These are phyloP conservation scores for Morbakka virulenta DNA, from an alignment of 30 jellyfish, hydroid and myxozoan species.

Conservation along the genomic window DNA sequence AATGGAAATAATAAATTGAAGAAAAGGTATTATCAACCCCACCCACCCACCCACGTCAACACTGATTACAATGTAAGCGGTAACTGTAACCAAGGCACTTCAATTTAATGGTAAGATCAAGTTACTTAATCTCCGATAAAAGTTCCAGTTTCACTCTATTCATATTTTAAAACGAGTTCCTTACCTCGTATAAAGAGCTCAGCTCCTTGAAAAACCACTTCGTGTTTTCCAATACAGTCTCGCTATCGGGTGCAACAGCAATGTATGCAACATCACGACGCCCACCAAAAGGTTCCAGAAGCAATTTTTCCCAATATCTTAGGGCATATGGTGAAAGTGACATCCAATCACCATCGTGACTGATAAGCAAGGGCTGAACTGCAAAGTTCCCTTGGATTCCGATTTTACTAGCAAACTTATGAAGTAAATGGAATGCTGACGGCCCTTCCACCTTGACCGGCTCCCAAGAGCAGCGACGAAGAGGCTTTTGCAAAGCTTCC, in stretches of 20 bases:
- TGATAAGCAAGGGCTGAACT: constrained; percentile 57
- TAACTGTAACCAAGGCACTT: no score
- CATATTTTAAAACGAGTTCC: neutral
- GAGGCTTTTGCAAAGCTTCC: constrained; percentile 61
- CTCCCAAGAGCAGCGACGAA: constrained; percentile 70
- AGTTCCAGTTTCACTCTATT: neutral
- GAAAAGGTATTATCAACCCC: no score
- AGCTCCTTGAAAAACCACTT: constrained; percentile 89
- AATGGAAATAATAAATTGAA: no score
- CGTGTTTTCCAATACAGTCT: constrained; percentile 71
- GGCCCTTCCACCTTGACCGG: constrained; percentile 76
- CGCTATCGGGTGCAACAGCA: constrained; percentile 95
- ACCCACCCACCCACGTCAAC: no score
- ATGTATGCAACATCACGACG: constrained; percentile 87
- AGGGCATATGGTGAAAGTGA: constrained; percentile 81
- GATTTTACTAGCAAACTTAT: constrained; percentile 52
- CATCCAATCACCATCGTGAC: constrained; percentile 85
- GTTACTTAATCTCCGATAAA: no score
- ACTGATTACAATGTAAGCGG: no score
- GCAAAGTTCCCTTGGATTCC: constrained; percentile 56
- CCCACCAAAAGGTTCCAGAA: constrained; percentile 93
- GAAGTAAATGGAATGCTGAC: constrained; percentile 48
- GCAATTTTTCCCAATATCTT: constrained; percentile 74
- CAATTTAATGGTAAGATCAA: no score
- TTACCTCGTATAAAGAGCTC: constrained; percentile 85